Evolutionary conservation across 2,888 invertebrate genomes (phyloP), one percentile per base, ranked within the genome.

Genomic region (Ophion costatus): DNA sequence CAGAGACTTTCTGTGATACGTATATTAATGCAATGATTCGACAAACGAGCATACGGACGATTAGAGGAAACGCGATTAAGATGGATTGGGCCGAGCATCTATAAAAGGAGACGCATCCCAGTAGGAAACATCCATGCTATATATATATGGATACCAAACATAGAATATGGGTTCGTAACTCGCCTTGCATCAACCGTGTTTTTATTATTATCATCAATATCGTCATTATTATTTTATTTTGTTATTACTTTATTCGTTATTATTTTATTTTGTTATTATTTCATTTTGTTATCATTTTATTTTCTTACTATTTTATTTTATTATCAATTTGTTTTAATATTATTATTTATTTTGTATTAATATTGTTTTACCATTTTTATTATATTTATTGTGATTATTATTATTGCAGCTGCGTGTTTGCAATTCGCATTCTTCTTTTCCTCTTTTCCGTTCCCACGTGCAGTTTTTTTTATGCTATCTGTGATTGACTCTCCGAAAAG

Each of bases 1-100:
- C 20, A 67, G 38, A 5, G 38, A 76, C 33, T 17, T 51, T 57
- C 63, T 22, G n/a, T 51, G 20, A 20, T 63, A 63, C 64, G 51
- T 71, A 57, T 71, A 80, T 85, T 63, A 80, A 85, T 85, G 76
- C 80, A 80, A 73, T 67, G 73, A 83, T 83, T 83, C n/a, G 71
- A 74, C 80, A 76, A 71, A 82, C 70, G 81, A 76, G 70, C 76
- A n/a, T 76, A 61, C 79, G 66, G 66, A 83, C 76, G 80, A 76
- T 82, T 74, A 83, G 80, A 61, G 71, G 73, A 76, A 85, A 80
- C 80, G 70, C 74, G 76, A 85, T 85, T 85, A 82, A 85, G 76
- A 80, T 59, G 76, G 76, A 85, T 82, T 80, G 71, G 17, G 71
- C 42, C 66, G 67, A 59, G 67, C 66, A 56, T 79, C 79, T 80